Percentiles rank a stretch among this genome's conserved stretches.
phyloP scores from a whole-genome alignment of 2,113 vertebrate species.

The Aphelocoma coerulescens region DNA sequence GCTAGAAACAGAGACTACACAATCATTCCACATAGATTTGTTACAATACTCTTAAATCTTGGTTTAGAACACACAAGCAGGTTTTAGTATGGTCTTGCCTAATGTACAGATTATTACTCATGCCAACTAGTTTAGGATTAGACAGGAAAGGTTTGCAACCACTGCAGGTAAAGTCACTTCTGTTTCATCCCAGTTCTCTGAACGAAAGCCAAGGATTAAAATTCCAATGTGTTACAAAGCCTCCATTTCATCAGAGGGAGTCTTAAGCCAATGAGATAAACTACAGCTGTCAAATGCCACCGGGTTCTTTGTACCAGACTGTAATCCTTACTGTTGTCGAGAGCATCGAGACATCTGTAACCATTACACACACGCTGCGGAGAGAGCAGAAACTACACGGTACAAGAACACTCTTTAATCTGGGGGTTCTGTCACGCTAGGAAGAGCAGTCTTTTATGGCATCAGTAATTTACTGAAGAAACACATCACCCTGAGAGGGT shows the following conservation, averaged over 20 bases:
- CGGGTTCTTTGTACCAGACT: background rate
- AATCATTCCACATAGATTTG: background rate
- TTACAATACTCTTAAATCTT: constrained; percentile 32
- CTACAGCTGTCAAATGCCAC: background rate
- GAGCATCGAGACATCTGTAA: background rate
- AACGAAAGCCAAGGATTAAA: background rate
- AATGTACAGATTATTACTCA: constrained; percentile 17
- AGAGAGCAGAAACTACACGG: background rate
- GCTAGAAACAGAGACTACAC: constrained; percentile 34
- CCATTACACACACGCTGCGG: background rate
- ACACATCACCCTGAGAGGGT: constrained; percentile 40
- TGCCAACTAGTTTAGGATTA: constrained; percentile 39
- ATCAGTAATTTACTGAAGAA: constrained; percentile 47
- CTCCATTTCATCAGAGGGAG: background rate
- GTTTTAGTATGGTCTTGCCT: background rate
- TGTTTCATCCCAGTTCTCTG: background rate
- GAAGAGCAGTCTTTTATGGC: background rate
- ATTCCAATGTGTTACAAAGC: background rate
- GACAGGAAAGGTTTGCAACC: background rate
- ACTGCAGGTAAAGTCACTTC: background rate
- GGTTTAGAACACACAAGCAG: background rate
- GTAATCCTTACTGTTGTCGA: background rate
- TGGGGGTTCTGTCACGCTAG: background rate
- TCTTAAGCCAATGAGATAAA: constrained; percentile 11
- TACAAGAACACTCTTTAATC: constrained; percentile 6